A percentile compares a stretch with the other conserved stretches of the same genome.
Conservation (phyloP, 2,797 vertebrate species). For the Thaleichthys pacificus region DNA sequence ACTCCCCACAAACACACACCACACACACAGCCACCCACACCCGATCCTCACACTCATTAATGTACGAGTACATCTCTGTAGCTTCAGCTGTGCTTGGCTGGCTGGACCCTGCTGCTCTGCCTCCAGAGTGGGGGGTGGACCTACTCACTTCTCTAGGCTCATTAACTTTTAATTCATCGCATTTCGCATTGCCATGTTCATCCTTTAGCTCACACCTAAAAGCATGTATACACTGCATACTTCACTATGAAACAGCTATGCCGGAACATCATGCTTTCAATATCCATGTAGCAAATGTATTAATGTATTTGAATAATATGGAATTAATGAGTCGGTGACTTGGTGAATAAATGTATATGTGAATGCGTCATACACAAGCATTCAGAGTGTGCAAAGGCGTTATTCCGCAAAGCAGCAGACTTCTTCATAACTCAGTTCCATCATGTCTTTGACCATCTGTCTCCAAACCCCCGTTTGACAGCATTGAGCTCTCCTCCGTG, state of each 20-base stretch:
- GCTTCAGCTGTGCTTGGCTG: slow-evolving; percentile 5
- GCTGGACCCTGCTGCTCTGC: slow-evolving; percentile 13
- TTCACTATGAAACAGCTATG: neutral
- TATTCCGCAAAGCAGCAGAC: no score
- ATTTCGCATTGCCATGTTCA: slow-evolving; percentile 40
- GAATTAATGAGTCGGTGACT: neutral
- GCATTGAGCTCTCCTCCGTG: slow-evolving; percentile 24
- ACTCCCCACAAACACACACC: no score
- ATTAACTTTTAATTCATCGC: slow-evolving; percentile 62
- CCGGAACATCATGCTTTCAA: neutral
- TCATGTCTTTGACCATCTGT: slow-evolving; percentile 61
- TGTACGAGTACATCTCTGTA: slow-evolving; percentile 21
- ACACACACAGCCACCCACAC: slow-evolving; percentile 4
- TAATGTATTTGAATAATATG: neutral
- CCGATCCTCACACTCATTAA: slow-evolving; percentile 22
- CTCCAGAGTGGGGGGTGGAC: slow-evolving; percentile 33
- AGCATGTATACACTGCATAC: slow-evolving; percentile 33
- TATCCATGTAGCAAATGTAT: neutral
- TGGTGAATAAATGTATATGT: no score
- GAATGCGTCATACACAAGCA: no score
- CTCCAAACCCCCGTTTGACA: slow-evolving; percentile 58
- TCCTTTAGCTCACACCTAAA: slow-evolving; percentile 28
- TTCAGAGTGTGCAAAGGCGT: no score
- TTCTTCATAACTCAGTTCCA: slow-evolving; percentile 38
- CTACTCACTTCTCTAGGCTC: slow-evolving; percentile 50